Conservation (phyloP, 2,888 invertebrate species). For the Boloria euphrosyne region DNA sequence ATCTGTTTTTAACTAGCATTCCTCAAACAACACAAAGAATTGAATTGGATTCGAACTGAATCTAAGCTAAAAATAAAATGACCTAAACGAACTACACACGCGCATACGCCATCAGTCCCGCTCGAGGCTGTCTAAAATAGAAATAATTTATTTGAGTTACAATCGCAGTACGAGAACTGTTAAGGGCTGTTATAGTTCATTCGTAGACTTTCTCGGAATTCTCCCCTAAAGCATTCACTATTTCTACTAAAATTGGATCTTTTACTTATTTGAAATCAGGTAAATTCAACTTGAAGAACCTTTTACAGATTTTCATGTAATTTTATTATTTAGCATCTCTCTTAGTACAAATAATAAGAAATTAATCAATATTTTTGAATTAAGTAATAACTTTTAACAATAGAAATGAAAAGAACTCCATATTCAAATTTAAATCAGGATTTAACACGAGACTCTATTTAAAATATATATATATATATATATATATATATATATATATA, state of each 20-base stretch:
- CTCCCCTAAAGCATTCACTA: slow-evolving; percentile 8
- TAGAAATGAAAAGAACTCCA: too few relatives aligned
- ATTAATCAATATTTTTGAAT: too few relatives aligned
- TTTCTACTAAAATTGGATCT: neutral
- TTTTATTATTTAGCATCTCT: too few relatives aligned
- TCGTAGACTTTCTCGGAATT: slow-evolving; percentile 9
- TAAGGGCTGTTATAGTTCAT: slow-evolving; percentile 12
- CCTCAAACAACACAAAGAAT: neutral
- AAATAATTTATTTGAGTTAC: slow-evolving; percentile 28
- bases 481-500: too few relatives aligned
- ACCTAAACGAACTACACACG: slow-evolving; percentile 15
- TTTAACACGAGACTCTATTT: too few relatives aligned
- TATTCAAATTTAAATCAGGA: too few relatives aligned
- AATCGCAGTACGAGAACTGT: slow-evolving; percentile 9
- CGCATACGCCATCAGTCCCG: slow-evolving; percentile 20
- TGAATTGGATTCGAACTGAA: neutral
- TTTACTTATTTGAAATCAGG: neutral
- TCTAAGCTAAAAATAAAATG: slow-evolving; percentile 15
- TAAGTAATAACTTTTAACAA: too few relatives aligned
- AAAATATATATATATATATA: too few relatives aligned
- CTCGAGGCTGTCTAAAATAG: slow-evolving; percentile 32
- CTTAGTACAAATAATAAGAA: too few relatives aligned
- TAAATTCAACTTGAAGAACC: too few relatives aligned
- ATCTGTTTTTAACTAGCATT: neutral
- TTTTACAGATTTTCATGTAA: too few relatives aligned